A percentile compares a stretch with the other conserved stretches of the same genome.
Evolutionary conservation across 2,113 vertebrate genomes (phyloP).

Genomic region (Syngnathoides biaculeatus): DNA sequence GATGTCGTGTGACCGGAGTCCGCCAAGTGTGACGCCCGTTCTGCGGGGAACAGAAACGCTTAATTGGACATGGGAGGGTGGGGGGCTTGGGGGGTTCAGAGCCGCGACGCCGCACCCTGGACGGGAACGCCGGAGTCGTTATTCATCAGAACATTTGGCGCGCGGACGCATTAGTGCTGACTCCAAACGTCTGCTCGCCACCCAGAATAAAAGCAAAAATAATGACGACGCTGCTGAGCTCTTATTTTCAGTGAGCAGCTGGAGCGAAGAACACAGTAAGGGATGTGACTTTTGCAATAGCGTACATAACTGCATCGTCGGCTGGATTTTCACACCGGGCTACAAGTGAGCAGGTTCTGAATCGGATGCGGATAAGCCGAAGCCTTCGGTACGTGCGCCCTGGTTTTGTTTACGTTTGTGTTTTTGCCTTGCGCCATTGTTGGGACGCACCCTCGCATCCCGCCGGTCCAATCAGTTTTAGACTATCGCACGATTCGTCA

Average conservation of each 20-base stretch:
- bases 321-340: neutral
- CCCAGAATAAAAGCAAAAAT: neutral
- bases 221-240: conserved; percentile 2
- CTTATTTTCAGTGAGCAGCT: conserved; percentile 31
- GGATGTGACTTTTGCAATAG: neutral
- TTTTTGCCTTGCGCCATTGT: too few species aligned
- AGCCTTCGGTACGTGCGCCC: too few species aligned
- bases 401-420: too few species aligned
- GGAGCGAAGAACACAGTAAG: neutral
- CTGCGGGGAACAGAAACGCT: neutral
- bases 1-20: neutral
- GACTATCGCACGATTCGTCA: too few species aligned
- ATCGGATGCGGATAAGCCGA: neutral
- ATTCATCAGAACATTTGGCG: neutral
- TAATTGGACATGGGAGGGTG: neutral
- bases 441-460: too few species aligned
- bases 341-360: neutral
- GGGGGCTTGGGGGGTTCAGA: too few species aligned
- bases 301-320: neutral
- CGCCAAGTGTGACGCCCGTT: neutral
- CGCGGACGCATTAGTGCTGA: neutral
- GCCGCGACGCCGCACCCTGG: neutral
- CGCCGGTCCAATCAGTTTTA: too few species aligned
- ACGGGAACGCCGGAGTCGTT: neutral
- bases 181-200: neutral